Evolutionary conservation across 2,888 invertebrate genomes (phyloP).

Genomic region (Diplolepis rosae): DNA sequence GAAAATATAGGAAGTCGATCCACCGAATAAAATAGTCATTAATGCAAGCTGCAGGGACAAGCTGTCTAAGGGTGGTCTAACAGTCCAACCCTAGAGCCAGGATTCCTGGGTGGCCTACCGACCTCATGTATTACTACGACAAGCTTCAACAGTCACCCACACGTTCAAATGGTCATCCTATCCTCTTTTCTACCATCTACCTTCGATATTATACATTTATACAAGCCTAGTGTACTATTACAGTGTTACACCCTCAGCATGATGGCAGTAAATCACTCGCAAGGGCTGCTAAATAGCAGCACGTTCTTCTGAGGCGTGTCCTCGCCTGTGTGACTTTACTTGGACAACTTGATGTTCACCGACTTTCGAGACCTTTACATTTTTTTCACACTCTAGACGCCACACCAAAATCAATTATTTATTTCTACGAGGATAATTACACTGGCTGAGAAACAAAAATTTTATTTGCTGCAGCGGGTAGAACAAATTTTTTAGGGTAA

Average conservation of each 20-base stretch:
- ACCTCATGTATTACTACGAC: slow-evolving; percentile 42
- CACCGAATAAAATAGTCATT: slow-evolving; percentile 49
- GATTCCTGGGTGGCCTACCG: slow-evolving; percentile 49
- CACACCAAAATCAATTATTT: neutral
- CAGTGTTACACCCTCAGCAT: slow-evolving; percentile 31
- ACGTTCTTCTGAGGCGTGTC: slow-evolving; percentile 45
- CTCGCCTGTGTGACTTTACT: slow-evolving; percentile 38
- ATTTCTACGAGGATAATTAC: no score
- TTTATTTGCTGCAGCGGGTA: no score
- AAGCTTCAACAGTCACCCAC: slow-evolving; percentile 38
- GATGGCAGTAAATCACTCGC: slow-evolving; percentile 68
- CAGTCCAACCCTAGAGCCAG: slow-evolving; percentile 34
- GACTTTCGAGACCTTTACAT: neutral
- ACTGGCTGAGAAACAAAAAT: no score
- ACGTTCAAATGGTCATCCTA: slow-evolving; percentile 20
- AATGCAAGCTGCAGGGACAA: slow-evolving; percentile 48
- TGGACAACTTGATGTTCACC: slow-evolving; percentile 32
- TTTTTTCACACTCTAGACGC: slow-evolving; percentile 8
- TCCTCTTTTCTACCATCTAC: slow-evolving; percentile 36
- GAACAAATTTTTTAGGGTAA: no score
- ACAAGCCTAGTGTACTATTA: slow-evolving; percentile 34
- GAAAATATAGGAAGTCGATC: slow-evolving; percentile 17
- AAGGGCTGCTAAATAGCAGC: slow-evolving; percentile 72
- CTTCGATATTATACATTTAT: slow-evolving; percentile 32
- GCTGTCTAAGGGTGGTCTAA: slow-evolving; percentile 33